Evolutionary conservation across 1,140 invertebrate species (phyloP), one percentile per base, ranked within the genome.

Genomic region (Pseudomyrmex concolor): DNA sequence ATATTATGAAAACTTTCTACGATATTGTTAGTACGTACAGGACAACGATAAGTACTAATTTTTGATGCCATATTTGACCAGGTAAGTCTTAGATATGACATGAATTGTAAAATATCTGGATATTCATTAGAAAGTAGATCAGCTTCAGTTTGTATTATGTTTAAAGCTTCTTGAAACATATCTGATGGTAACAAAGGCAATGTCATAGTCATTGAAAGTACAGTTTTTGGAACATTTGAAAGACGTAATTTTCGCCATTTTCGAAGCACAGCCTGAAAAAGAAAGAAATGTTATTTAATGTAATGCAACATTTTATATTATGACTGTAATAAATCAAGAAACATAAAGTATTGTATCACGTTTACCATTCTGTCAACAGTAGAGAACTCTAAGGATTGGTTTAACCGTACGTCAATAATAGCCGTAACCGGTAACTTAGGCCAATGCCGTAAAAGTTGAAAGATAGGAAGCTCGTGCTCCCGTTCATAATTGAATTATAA

Each of bases 221-320:
- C 0, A 4, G 13, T 73, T 73, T 73, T 45, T 48, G 55, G 13
- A 25, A 9, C 13, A 60, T 60, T 45, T 48, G 71, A 73, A 45
- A 73, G 55, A 0, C 12, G 34, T 60, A 73, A 8, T 73, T 73
- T 59, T 72, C 55, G 17, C 55, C 70, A 72, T 72, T 72, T 57
- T 19, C 51, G 68, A 4, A 72, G 25, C 2, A 72, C 34, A 59
- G 70, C 55, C 70, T 68, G 8, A 12, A 51, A 68, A 8, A 68
- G 15, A 50, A 60, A 48, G 2, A 50, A 67, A 67, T 68, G 67
- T 54, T 19, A 4, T 67, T 25, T 34, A 22, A 22, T 22, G 19
- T 59, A 17, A 9, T 59, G 19, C 10, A 59, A 1, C 2, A 34
- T 25, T 25, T 25, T 25, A 25, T 25, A 25, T 25, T 25, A 2